phyloP scores from a whole-genome alignment of 2,113 vertebrate species.

The Phrynosoma platyrhinos region DNA sequence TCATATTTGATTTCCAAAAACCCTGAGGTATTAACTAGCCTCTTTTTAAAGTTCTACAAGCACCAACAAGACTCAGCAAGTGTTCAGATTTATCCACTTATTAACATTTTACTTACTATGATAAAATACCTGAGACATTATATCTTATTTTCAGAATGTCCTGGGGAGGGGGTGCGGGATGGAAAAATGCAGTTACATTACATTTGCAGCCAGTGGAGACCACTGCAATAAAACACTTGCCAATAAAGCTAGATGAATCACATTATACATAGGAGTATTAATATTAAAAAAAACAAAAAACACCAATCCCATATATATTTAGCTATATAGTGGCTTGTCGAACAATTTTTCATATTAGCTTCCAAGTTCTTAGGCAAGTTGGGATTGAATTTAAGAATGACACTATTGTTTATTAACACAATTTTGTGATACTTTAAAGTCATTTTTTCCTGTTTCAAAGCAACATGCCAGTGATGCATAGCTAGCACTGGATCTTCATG shows the following conservation, averaged over 20 bases:
- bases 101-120: constrained; percentile 63
- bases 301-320: constrained; percentile 24
- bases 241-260: constrained; percentile 56
- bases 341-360: not conserved
- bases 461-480: no score
- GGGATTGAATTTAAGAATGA: constrained; percentile 28
- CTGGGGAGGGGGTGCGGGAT: constrained; percentile 57
- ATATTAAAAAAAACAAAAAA: constrained; percentile 35
- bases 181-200: constrained; percentile 60
- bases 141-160: constrained; percentile 63
- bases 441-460: not conserved
- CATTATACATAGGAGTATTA: constrained; percentile 43
- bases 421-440: not conserved
- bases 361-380: constrained; percentile 19
- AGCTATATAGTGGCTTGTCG: constrained; percentile 36
- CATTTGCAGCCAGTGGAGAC: constrained; percentile 59
- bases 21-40: not conserved
- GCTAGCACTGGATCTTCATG: not conserved
- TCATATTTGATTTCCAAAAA: not conserved
- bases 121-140: constrained; percentile 66
- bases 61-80: constrained; percentile 43
- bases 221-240: constrained; percentile 61
- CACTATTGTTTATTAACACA: not conserved
- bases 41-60: constrained; percentile 38
- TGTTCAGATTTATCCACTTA: constrained; percentile 65